Evolutionary conservation across 2,888 invertebrate genomes (phyloP), one percentile per base, ranked within the genome.

Genomic region (Malacosoma neustria): DNA sequence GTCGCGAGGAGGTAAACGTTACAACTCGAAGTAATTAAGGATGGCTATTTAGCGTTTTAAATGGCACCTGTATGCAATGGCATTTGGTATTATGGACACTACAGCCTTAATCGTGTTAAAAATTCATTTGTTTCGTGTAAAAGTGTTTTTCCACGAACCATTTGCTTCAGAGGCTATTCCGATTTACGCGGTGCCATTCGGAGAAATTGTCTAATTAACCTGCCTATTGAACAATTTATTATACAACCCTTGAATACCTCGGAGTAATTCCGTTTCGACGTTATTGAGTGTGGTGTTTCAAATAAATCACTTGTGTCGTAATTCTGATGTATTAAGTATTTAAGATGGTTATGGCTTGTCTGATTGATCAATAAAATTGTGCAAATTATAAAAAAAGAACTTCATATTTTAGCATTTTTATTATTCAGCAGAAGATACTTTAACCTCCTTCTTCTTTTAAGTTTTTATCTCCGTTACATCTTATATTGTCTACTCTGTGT

Each of bases 191-290:
- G 55, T 54, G 58, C 67, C 67, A 69, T 77, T 74, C 62, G 56
- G 58, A 66, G 72, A 61, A 73, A 72, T 66, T 65, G 72, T 73
- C 72, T 77, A 76, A 80, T 80, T 77, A 77, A 77, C 76, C 76
- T 75, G 73, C 72, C 77, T 70, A 72, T 77, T 65, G 61, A 62
- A 65, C 67, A 69, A 76, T 77, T 77, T 80, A 77, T 76, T 67
- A 65, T 66, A 45, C 61, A 64, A 54, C 60, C 68, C 61, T 60
- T 57, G 58, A 58, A 65, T 61, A 57, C 58, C 59, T 66, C 59
- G 48, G 45, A 56, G 74, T 68, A 70, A 72, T 73, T 70, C 62
- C 52, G 54, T 55, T 22, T 58, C 59, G 57, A 62, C 63, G 61
- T 66, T 72, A 73, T 71, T 74, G 70, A 72, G 63, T 71, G 64